Conservation (phyloP, 2,797 vertebrate genomes). For the Bradypodion pumilum region DNA sequence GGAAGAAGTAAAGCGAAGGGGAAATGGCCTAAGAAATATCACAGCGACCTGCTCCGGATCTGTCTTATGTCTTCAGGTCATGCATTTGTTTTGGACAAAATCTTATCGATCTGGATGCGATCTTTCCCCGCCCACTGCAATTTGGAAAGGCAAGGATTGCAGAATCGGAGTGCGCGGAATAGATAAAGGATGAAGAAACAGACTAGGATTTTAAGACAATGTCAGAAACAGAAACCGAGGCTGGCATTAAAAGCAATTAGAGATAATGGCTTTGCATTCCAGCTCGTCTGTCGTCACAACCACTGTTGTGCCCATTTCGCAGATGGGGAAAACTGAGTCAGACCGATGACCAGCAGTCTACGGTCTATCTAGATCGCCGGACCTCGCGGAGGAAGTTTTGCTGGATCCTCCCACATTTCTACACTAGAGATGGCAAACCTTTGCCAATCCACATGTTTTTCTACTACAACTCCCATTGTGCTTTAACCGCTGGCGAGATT, state of each 20-base stretch:
- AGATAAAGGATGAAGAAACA: not conserved
- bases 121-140: too few species aligned
- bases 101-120: not conserved
- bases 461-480: too few species aligned
- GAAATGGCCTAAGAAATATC: too few species aligned
- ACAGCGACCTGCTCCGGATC: not conserved
- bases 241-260: not conserved
- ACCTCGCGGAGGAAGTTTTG: too few species aligned
- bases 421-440: too few species aligned
- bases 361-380: too few species aligned
- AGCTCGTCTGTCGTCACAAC: not conserved
- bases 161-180: not conserved
- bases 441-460: too few species aligned
- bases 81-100: not conserved
- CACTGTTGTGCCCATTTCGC: not conserved
- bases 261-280: not conserved
- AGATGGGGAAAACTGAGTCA: not conserved
- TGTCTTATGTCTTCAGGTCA: not conserved
- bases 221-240: not conserved
- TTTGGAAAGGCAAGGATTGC: not conserved
- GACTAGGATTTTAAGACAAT: not conserved
- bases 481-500: too few species aligned
- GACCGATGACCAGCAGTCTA: not conserved
- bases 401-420: too few species aligned
- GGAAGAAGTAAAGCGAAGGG: too few species aligned